Evolutionary conservation across 1,140 invertebrate genomes (phyloP).

Genomic region (Ladona fulva): DNA sequence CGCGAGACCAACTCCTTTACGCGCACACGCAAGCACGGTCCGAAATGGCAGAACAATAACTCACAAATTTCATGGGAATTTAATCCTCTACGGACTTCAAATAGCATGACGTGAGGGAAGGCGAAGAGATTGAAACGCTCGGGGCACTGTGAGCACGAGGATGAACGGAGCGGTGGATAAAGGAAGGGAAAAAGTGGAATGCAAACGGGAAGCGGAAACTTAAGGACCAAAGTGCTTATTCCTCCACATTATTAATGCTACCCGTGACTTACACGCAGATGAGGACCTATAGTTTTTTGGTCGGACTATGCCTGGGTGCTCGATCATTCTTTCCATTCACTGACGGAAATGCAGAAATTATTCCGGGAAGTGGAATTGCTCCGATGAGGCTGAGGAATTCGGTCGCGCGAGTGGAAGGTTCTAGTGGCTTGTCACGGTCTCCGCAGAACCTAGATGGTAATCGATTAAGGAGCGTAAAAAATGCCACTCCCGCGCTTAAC

Average conservation of each 20-base stretch:
- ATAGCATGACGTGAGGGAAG: background rate
- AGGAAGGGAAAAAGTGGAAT: background rate
- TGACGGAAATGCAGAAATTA: too few species aligned
- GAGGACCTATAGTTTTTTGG: too few species aligned
- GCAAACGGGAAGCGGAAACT: background rate
- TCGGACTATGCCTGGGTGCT: too few species aligned
- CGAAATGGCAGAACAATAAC: conserved; percentile 9
- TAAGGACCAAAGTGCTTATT: too few species aligned
- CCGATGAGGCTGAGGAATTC: too few species aligned
- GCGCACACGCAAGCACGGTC: background rate
- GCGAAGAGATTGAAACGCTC: background rate
- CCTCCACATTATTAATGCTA: too few species aligned
- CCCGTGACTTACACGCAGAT: too few species aligned
- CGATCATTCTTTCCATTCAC: too few species aligned
- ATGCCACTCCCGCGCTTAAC: background rate
- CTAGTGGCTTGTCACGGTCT: too few species aligned
- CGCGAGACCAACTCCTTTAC: background rate
- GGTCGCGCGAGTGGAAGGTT: too few species aligned
- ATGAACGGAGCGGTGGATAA: background rate
- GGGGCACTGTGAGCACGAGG: background rate
- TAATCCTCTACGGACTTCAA: background rate
- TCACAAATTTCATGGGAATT: conserved; percentile 7
- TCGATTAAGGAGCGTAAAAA: background rate
- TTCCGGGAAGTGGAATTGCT: too few species aligned
- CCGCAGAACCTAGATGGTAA: background rate